These are phyloP conservation scores for Dasysyrphus tricinctus DNA, from an alignment of 2,888 invertebrate genomes.

Conservation along the genomic window DNA sequence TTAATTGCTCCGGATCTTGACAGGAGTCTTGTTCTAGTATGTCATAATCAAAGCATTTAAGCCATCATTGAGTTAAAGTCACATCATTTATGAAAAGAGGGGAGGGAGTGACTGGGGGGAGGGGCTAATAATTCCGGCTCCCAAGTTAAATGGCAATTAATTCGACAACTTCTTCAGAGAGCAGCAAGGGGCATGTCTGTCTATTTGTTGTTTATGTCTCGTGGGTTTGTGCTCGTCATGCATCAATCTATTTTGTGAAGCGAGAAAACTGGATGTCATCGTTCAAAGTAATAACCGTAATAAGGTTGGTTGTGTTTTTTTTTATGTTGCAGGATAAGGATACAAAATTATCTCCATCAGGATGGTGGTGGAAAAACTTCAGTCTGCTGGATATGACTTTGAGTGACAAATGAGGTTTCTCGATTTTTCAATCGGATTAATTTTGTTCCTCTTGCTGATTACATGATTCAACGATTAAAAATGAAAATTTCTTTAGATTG, in stretches of 20 bases:
- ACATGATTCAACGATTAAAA: constrained; percentile 30
- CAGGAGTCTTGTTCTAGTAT: constrained; percentile 53
- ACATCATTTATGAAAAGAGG: neutral
- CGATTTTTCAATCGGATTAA: constrained; percentile 57
- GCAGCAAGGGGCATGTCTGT: constrained; percentile 4
- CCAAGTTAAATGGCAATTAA: constrained; percentile 82
- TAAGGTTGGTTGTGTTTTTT: constrained; percentile 4
- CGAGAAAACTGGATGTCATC: constrained; percentile 67
- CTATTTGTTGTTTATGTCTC: constrained; percentile 8
- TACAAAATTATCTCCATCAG: neutral
- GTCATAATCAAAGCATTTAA: constrained; percentile 67
- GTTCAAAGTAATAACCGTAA: constrained; percentile 41
- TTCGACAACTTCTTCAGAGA: constrained; percentile 79
- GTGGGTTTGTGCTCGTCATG: constrained; percentile 35
- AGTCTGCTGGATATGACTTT: constrained; percentile 47
- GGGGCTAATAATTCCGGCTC: constrained; percentile 76
- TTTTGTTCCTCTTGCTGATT: constrained; percentile 36
- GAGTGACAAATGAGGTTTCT: constrained; percentile 60
- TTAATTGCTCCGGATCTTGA: constrained; percentile 71
- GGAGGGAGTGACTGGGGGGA: neutral
- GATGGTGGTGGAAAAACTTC: neutral
- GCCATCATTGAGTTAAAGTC: constrained; percentile 43
- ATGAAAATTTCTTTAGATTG: neutral
- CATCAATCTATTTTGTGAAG: constrained; percentile 58
- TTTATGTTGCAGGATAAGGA: constrained; percentile 5